Percentiles rank a stretch among this genome's conserved stretches.
Conservation (phyloP, 2,888 invertebrate species). For the Baccha elongata region DNA sequence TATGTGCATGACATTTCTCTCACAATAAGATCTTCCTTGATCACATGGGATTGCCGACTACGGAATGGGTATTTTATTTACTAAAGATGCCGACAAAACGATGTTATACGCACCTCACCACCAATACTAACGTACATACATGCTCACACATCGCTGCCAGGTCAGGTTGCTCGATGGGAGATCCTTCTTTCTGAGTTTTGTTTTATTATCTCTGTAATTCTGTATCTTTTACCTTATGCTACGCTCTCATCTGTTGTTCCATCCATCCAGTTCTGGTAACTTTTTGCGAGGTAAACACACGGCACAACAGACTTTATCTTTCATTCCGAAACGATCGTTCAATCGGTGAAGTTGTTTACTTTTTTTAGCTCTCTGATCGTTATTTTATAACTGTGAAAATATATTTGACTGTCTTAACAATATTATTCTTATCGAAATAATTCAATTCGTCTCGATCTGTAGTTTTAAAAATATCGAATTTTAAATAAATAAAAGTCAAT, state of each 20-base stretch:
- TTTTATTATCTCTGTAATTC: neutral
- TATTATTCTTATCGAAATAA: constrained; percentile 28
- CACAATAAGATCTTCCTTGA: constrained; percentile 50
- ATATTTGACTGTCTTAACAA: constrained; percentile 11
- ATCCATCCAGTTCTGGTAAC: constrained; percentile 36
- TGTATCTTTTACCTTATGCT: constrained; percentile 16
- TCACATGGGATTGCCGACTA: constrained; percentile 22
- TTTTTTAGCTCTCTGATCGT: constrained; percentile 50
- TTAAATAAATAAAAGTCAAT: constrained; percentile 10
- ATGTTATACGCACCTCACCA: constrained; percentile 29
- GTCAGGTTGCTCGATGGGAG: constrained; percentile 24
- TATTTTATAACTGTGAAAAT: constrained; percentile 22
- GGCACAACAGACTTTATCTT: constrained; percentile 77
- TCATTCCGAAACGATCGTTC: constrained; percentile 81
- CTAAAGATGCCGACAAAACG: constrained; percentile 23
- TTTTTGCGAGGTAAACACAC: constrained; percentile 76
- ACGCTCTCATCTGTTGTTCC: constrained; percentile 38
- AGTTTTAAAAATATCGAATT: constrained; percentile 29
- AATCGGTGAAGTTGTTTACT: constrained; percentile 78
- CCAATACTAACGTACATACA: constrained; percentile 8
- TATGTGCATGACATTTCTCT: constrained; percentile 44
- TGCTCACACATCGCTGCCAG: too few species aligned
- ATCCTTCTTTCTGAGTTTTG: constrained; percentile 28
- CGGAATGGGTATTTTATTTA: neutral
- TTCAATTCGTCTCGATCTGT: constrained; percentile 33